A percentile compares a stretch with the other conserved stretches of the same genome.
These are phyloP conservation scores for Brachyhypopomus occidentalis DNA, from an alignment of 2,113 vertebrate genomes.

Conservation along the genomic window DNA sequence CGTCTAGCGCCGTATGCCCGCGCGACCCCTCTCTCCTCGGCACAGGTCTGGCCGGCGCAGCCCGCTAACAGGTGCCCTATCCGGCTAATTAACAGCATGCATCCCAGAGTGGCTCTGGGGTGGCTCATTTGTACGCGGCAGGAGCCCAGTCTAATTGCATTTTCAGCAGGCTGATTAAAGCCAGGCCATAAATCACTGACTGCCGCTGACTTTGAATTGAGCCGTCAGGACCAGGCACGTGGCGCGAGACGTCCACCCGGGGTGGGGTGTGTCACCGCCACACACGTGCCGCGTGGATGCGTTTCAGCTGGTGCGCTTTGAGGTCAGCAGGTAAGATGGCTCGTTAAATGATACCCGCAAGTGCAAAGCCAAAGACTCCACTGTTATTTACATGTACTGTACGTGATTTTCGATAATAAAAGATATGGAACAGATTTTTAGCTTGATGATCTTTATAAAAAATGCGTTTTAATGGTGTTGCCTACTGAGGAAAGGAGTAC, in stretches of 20 bases:
- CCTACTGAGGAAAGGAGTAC: no score
- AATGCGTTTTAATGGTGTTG: no score
- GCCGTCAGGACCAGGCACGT: constrained; percentile 46
- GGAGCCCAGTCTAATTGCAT: constrained; percentile 59
- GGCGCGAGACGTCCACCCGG: constrained; percentile 33
- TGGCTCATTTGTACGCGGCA: constrained; percentile 56
- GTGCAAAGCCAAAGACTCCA: neutral
- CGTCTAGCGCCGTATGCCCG: constrained; percentile 23
- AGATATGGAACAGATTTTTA: no score
- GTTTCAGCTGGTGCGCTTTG: constrained; percentile 2
- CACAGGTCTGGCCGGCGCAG: constrained; percentile 18
- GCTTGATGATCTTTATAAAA: no score
- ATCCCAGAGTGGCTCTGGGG: constrained; percentile 53
- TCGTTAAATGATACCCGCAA: neutral
- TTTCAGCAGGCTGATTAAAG: constrained; percentile 60
- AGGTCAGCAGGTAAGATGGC: neutral
- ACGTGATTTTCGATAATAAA: no score
- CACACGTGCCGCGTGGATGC: constrained; percentile 18
- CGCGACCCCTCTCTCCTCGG: constrained; percentile 36
- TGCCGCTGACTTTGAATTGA: constrained; percentile 57
- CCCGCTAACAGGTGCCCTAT: constrained; percentile 58
- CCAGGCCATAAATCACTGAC: constrained; percentile 57
- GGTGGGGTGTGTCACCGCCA: constrained; percentile 20
- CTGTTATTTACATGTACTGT: neutral
- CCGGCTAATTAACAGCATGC: constrained; percentile 54